Evolutionary conservation across 2,888 invertebrate species (phyloP).

Genomic region (Liopterus haemorrhoidalis): DNA sequence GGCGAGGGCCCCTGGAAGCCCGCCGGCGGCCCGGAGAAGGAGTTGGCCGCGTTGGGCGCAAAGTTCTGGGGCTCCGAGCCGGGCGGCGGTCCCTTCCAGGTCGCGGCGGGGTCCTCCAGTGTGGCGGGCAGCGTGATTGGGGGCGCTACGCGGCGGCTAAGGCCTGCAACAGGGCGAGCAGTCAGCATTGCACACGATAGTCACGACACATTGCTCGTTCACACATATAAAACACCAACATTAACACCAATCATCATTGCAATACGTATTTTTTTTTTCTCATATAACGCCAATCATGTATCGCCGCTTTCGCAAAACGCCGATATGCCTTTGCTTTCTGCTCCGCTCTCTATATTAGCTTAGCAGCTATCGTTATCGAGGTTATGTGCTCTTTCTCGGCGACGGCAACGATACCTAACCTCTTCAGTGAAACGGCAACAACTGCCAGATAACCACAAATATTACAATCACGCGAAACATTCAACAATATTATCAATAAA

Average conservation of each 20-base stretch:
- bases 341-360: not conserved
- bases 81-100: conserved; percentile 74
- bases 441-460: conserved; percentile 21
- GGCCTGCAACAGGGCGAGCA: conserved; percentile 54
- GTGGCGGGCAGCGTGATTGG: conserved; percentile 63
- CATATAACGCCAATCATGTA: too few relatives aligned
- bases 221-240: too few relatives aligned
- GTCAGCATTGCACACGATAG: conserved; percentile 28
- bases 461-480: conserved; percentile 13
- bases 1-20: conserved; percentile 51
- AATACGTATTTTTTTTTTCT: too few relatives aligned
- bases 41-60: conserved; percentile 55
- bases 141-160: conserved; percentile 72
- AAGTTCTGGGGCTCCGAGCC: conserved; percentile 62
- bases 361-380: conserved; percentile 22
- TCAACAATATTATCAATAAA: conserved; percentile 24
- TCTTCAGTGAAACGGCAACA: conserved; percentile 30
- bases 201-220: too few relatives aligned
- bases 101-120: conserved; percentile 68
- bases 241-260: too few relatives aligned
- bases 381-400: conserved; percentile 38
- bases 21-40: conserved; percentile 56
- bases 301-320: too few relatives aligned
- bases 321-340: not conserved
- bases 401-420: conserved; percentile 40